phyloP scores from a whole-genome alignment of 2,888 invertebrate species.

The Rhamphomyia laevipes region DNA sequence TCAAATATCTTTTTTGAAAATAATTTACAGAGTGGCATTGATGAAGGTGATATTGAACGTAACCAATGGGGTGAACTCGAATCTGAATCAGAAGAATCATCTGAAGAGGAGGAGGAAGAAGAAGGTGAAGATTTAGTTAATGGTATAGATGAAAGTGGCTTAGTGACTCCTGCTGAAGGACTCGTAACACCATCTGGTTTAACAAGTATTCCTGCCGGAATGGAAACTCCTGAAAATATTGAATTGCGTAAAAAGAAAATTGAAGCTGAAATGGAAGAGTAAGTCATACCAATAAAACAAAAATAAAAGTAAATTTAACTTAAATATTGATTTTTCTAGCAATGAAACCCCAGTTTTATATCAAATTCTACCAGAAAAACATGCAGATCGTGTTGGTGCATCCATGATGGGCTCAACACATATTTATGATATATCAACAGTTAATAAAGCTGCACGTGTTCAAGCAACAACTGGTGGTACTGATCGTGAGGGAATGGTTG shows the following conservation, averaged over 20 bases:
- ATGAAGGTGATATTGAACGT: constrained; percentile 83
- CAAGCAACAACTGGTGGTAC: constrained; percentile 29
- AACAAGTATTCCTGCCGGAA: constrained; percentile 80
- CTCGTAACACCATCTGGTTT: constrained; percentile 91
- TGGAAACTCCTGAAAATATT: constrained; percentile 98
- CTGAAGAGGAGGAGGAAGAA: constrained; percentile 55
- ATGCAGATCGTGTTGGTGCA: constrained; percentile 75
- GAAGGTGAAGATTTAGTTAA: constrained; percentile 45
- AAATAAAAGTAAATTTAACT: not conserved
- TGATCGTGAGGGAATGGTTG: constrained; percentile 62
- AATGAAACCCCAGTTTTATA: constrained; percentile 90
- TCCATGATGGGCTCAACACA: constrained; percentile 98
- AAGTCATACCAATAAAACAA: constrained; percentile 20
- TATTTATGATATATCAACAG: constrained; percentile 85
- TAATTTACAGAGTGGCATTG: constrained; percentile 43
- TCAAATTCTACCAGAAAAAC: constrained; percentile 90
- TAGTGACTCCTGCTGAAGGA: constrained; percentile 88
- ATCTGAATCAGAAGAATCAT: constrained; percentile 58
- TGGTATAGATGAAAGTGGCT: constrained; percentile 61
- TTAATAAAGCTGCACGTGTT: constrained; percentile 44
- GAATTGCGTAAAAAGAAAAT: constrained; percentile 95
- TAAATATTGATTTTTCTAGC: constrained; percentile 37
- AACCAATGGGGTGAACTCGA: constrained; percentile 96
- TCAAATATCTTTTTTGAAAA: constrained; percentile 9
- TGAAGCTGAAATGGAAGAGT: constrained; percentile 93